Percentiles rank a stretch among this genome's conserved stretches.
Conservation (phyloP, 2,797 vertebrate species). For the Chanos chanos region DNA sequence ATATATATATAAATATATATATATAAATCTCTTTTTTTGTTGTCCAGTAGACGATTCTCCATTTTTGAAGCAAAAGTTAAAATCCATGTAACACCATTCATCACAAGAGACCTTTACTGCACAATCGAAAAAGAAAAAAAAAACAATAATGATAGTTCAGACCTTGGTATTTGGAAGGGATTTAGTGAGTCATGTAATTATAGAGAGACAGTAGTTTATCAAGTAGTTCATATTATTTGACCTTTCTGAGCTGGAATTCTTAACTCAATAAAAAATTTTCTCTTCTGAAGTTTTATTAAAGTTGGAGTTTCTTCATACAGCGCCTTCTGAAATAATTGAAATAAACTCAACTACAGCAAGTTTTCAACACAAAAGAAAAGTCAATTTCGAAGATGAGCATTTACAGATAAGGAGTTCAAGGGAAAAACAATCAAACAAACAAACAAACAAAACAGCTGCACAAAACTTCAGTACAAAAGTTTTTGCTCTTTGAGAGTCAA, state of each 20-base stretch:
- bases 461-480: no score
- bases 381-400: no score
- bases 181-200: slow-evolving; percentile 38
- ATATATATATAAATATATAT: no score
- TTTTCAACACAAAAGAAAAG: no score
- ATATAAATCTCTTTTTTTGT: no score
- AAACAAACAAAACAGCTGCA: no score
- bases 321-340: no score
- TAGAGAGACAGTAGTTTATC: slow-evolving; percentile 25
- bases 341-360: no score
- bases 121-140: slow-evolving; percentile 13
- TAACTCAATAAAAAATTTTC: slow-evolving; percentile 35
- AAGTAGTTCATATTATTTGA: slow-evolving; percentile 36
- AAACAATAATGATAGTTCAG: slow-evolving; percentile 40
- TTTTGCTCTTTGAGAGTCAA: no score
- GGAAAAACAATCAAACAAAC: no score
- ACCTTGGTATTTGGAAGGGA: slow-evolving; percentile 43
- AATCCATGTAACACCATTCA: slow-evolving; percentile 19
- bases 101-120: slow-evolving; percentile 19
- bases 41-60: background rate
- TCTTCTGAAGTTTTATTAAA: slow-evolving; percentile 28
- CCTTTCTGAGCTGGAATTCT: slow-evolving; percentile 37
- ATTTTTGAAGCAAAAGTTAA: slow-evolving; percentile 2
- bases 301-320: no score
- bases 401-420: no score